Conservation (phyloP, 2,113 vertebrate genomes). For the Rhinolophus sinicus region DNA sequence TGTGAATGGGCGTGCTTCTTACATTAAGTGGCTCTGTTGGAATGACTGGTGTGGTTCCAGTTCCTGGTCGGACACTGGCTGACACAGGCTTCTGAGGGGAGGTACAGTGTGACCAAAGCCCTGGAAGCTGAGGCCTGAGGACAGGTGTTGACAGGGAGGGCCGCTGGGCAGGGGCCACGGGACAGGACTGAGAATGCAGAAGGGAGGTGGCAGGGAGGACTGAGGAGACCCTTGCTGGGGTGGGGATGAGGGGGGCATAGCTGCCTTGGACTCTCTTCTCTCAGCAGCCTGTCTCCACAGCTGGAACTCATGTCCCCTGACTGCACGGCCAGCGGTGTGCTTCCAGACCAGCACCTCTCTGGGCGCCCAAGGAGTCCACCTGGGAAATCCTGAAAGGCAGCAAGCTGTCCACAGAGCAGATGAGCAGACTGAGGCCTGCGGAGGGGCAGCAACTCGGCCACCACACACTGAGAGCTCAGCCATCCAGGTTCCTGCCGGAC, state of each 20-base stretch:
- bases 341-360: not conserved
- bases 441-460: not conserved
- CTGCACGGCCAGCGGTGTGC: not conserved
- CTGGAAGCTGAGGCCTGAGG: not conserved
- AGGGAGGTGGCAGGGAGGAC: no score
- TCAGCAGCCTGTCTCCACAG: not conserved
- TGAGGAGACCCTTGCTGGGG: not conserved
- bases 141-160: not conserved
- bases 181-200: not conserved
- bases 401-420: not conserved
- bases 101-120: rapidly evolving
- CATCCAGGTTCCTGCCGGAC: not conserved
- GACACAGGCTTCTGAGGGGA: not conserved
- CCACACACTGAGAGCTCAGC: not conserved
- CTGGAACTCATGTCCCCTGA: not conserved
- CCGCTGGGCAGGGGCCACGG: not conserved
- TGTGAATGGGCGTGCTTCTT: rapidly evolving
- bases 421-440: not conserved
- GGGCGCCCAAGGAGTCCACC: not conserved
- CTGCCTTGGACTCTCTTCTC: not conserved
- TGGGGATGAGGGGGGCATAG: rapidly evolving
- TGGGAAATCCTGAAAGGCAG: not conserved
- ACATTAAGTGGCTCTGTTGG: no score
- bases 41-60: rapidly evolving
- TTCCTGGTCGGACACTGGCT: not conserved